Evolutionary conservation across 2,113 vertebrate species (phyloP), one percentile per base, ranked within the genome.

Genomic region (Polyodon spathula): DNA sequence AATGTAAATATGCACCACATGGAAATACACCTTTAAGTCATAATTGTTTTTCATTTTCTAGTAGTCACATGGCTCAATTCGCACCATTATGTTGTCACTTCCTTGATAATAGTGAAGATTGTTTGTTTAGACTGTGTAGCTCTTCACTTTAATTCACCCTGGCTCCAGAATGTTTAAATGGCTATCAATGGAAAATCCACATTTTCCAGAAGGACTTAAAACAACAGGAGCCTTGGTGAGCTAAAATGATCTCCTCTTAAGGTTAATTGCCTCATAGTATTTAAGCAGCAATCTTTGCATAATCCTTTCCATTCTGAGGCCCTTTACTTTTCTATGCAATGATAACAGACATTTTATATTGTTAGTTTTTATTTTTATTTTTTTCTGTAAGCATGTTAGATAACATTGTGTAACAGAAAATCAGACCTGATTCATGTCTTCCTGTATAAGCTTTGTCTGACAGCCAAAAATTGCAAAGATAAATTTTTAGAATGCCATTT

Each of bases 141-240:
- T 85, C 79, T 81, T 87, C 83, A 79, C 77, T 88, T 84, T 92
- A 93, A 94, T 92, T 94, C 84, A 76, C 86, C 69, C 76, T 93
- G 93, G 92, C 93, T 94, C 93, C 93, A 92, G 78, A 66, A 78
- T 93, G 90, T 90, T 90, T 89, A 92, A 94, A 90, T 82, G 86
- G 80, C 78, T 86, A 84, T 90, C 90, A 89, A 87, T 86, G 81
- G 84, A 89, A 90, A 91, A 88, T 79, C 87, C 89, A 88, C 83
- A 90, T 93, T 92, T 90, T 80, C 76, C 84, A 86, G 81, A 84
- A 87, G 81, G 74, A 77, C 85, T 88, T 84, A 83, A 88, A 90
- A 88, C 72, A 78, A 75, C 81, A 88, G 78, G 78, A 80, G 83
- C 73, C 79, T 66, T 66, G 68, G 79, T 78, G 78, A 85, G 83